Base-by-base conservation (phyloP, 2,888 invertebrate species). In the Cyrtodaria siliqua region DNA sequence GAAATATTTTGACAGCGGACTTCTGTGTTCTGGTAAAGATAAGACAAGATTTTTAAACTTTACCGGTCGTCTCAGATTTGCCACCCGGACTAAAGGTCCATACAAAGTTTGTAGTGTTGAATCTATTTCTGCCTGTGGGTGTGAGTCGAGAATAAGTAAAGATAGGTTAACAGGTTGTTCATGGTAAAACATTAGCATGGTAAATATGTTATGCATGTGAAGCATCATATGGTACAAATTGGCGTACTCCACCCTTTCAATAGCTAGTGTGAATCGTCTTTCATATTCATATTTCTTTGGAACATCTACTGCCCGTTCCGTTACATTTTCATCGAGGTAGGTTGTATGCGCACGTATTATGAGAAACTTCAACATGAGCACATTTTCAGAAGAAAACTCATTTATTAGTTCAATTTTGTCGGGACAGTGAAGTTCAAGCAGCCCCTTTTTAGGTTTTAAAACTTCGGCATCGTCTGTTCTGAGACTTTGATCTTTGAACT, bases 181-280 rank as follows among this genome's bases (percentile, higher is more conserved):
- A 49, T 73, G 68, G 26, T 69, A 73, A 4, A 52, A 33, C 27
- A 73, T 53, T 26, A 78, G 16, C 64, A 69, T 66, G 2, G 57
- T 23, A 50, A 78, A 78, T 27, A 78, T 61, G 33, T 61, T 73
- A 38, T 73, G 63, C 52, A 69, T 53, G 23, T 78, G 73, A 23
- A 78, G 40, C 42, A 53, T 78, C 55, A 73, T 55, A 33, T 78
- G 72, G 29, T 66, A 78, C n/a, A 78, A 63, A 49, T 78, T 78
- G 16, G 78, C 78, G 47, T 78, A 78, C 49, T 66, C 69, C 33
- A 61, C 66, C 26, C 78, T 26, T 6, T 49, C 60, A n/a, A 78
- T 73, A 33, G 73, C 73, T 14, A 78, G 49, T 9, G 78, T 78
- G 18, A 67, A 71, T 2, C 42, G 49, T 16, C 29, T 42, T 38